phyloP scores from a whole-genome alignment of 2,797 vertebrate species.

The Molossus alvarezi region DNA sequence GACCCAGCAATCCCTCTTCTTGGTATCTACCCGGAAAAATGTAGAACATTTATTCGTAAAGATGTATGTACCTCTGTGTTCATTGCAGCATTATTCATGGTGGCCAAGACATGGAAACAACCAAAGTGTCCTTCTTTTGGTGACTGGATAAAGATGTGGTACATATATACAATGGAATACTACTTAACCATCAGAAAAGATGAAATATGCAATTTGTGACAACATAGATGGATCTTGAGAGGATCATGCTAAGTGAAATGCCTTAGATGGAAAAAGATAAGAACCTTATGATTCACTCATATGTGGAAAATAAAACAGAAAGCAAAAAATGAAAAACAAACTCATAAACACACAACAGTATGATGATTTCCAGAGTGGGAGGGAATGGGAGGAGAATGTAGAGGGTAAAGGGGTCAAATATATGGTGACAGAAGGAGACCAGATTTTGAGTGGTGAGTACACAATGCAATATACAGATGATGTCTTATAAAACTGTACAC shows the following conservation, averaged over 20 bases:
- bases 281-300: neutral
- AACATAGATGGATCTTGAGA: neutral
- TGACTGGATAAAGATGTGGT: neutral
- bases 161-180: neutral
- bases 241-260: neutral
- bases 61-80: neutral
- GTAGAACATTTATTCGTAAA: neutral
- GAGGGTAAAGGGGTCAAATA: neutral
- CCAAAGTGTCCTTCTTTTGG: neutral
- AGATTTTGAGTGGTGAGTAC: neutral
- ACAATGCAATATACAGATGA: neutral
- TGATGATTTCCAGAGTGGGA: neutral
- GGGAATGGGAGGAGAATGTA: no score
- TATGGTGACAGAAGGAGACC: neutral
- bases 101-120: neutral
- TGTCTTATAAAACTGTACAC: neutral
- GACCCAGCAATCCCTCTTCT: neutral
- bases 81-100: neutral
- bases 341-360: neutral
- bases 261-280: neutral
- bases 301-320: neutral
- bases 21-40: neutral
- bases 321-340: neutral
- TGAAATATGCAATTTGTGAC: neutral
- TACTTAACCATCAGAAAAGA: neutral